phyloP scores from a whole-genome alignment of 2,888 invertebrate genomes.

The Belgica antarctica region DNA sequence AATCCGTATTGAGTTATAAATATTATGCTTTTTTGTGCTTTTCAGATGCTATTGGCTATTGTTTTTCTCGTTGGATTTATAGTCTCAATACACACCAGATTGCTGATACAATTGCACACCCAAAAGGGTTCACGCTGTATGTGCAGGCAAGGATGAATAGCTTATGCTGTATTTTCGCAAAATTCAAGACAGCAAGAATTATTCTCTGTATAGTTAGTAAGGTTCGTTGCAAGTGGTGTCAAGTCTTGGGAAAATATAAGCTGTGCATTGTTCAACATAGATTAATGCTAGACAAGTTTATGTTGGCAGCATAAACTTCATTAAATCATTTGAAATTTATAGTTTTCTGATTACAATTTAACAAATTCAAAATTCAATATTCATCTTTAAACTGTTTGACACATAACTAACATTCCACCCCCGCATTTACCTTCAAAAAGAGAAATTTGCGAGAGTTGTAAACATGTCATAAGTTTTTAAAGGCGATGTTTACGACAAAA shows the following conservation, averaged over 20 bases:
- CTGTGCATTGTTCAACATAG: too few species aligned
- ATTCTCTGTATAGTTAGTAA: too few species aligned
- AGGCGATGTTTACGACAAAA: neutral
- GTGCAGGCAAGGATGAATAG: neutral
- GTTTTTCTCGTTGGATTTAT: constrained; percentile 39
- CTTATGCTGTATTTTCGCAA: neutral
- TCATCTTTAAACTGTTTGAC: too few species aligned
- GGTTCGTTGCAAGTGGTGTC: too few species aligned
- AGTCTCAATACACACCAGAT: constrained; percentile 36
- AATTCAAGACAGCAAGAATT: neutral
- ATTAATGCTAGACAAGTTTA: too few species aligned
- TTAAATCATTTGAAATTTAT: too few species aligned
- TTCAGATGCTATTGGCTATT: constrained; percentile 40
- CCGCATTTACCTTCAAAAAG: constrained; percentile 5
- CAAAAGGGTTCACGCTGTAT: constrained; percentile 1
- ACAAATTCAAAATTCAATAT: too few species aligned
- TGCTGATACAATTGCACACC: constrained; percentile 27
- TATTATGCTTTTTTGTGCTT: constrained; percentile 35
- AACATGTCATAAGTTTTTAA: neutral
- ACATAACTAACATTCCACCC: too few species aligned
- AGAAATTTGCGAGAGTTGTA: neutral
- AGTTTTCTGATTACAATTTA: too few species aligned
- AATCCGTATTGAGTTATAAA: constrained; percentile 43
- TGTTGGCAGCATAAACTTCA: too few species aligned
- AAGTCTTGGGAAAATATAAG: too few species aligned